These are phyloP conservation scores for Phenacoccus solenopsis DNA, from an alignment of 1,140 invertebrate species.

Conservation along the genomic window DNA sequence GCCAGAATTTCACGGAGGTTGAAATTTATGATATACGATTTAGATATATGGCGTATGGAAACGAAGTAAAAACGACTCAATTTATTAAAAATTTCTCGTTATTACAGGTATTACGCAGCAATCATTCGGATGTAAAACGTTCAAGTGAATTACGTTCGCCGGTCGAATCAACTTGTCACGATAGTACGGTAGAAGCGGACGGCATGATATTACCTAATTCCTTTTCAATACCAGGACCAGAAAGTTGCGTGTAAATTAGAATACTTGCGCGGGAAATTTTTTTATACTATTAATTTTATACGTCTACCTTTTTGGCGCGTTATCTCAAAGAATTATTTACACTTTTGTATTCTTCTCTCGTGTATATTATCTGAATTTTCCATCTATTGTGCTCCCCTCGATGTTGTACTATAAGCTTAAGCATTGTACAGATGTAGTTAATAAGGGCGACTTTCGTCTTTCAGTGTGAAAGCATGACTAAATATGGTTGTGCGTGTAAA, in stretches of 20 bases:
- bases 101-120: not conserved
- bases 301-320: too few relatives aligned
- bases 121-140: not conserved
- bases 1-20: too few relatives aligned
- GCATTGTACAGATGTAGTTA: too few relatives aligned
- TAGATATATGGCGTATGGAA: too few relatives aligned
- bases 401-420: too few relatives aligned
- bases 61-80: too few relatives aligned
- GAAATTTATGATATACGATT: too few relatives aligned
- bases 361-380: too few relatives aligned
- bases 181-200: not conserved
- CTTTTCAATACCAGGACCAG: not conserved
- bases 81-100: too few relatives aligned
- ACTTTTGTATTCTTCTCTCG: not conserved
- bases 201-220: not conserved
- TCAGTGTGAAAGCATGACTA: not conserved
- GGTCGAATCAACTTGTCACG: not conserved
- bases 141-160: not conserved
- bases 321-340: not conserved
- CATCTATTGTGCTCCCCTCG: too few relatives aligned
- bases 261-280: too few relatives aligned
- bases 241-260: not conserved
- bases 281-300: not conserved
- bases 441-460: not conserved
- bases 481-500: not conserved